Percentiles rank a stretch among this genome's conserved stretches.
phyloP scores from a whole-genome alignment of 1,140 invertebrate species.

The Drosophila aff. region DNA sequence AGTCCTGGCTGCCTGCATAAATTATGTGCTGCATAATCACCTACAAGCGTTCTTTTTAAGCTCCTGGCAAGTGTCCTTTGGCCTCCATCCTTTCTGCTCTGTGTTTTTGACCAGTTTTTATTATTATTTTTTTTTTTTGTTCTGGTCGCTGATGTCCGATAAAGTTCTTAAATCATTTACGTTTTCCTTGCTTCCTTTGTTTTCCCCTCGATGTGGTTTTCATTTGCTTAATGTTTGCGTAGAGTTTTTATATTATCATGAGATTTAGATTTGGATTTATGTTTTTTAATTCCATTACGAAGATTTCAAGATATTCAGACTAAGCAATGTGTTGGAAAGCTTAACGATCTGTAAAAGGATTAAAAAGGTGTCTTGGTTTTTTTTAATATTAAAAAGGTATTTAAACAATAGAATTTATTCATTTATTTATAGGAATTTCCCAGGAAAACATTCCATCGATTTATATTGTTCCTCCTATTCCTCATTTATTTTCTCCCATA shows the following conservation, averaged over 20 bases:
- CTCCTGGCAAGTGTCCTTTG: slow-evolving; percentile 58
- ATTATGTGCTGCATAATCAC: slow-evolving; percentile 80
- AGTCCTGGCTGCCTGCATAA: slow-evolving; percentile 63
- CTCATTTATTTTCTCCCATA: background rate
- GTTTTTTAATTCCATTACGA: slow-evolving; percentile 43
- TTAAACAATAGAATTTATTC: background rate
- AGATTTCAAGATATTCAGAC: slow-evolving; percentile 3
- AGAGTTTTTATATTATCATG: slow-evolving; percentile 34
- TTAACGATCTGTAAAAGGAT: slow-evolving; percentile 21
- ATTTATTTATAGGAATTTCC: background rate
- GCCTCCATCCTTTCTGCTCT: slow-evolving; percentile 12
- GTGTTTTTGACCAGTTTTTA: slow-evolving; percentile 15
- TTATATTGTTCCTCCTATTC: background rate
- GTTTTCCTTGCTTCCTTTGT: slow-evolving; percentile 42
- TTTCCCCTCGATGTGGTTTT: slow-evolving; percentile 46
- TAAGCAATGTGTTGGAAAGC: background rate
- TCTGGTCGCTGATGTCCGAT: slow-evolving; percentile 52
- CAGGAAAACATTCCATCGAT: background rate
- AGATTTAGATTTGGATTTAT: slow-evolving; percentile 34
- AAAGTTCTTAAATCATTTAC: slow-evolving; percentile 79
- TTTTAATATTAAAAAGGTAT: background rate
- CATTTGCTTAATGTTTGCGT: slow-evolving; percentile 41
- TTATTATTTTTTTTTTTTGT: slow-evolving; percentile 10
- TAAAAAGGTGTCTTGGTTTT: background rate
- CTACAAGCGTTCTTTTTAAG: slow-evolving; percentile 76